Conservation (phyloP, 2,888 invertebrate genomes). For the Pocota personata region DNA sequence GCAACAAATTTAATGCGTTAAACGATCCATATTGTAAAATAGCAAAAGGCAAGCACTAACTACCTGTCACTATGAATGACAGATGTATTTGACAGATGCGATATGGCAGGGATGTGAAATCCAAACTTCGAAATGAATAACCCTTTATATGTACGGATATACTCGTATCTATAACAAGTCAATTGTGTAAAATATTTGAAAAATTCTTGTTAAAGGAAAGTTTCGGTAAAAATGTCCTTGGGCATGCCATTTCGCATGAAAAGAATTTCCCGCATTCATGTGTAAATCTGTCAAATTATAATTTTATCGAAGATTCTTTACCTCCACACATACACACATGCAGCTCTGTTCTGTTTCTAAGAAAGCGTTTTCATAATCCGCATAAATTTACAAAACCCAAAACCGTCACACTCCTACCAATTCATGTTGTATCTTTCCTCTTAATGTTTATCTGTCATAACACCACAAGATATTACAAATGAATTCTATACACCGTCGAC, state of each 20-base stretch:
- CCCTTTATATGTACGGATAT: too few species aligned
- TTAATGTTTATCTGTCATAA: constrained; percentile 46
- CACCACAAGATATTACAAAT: constrained; percentile 40
- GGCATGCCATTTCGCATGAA: neutral
- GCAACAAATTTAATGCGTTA: too few species aligned
- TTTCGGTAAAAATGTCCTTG: neutral
- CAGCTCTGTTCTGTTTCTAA: neutral
- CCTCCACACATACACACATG: neutral
- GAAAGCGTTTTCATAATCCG: constrained; percentile 14
- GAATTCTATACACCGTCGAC: constrained; percentile 30
- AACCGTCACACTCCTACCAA: neutral
- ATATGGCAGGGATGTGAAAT: too few species aligned
- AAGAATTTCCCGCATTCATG: neutral
- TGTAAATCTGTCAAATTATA: constrained; percentile 12
- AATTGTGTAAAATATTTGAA: too few species aligned
- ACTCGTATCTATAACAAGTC: too few species aligned
- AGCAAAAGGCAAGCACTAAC: too few species aligned
- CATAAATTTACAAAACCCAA: constrained; percentile 1
- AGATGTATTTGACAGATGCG: too few species aligned
- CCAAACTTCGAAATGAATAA: too few species aligned
- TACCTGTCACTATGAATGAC: too few species aligned
- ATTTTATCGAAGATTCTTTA: neutral
- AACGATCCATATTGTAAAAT: too few species aligned
- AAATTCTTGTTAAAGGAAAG: neutral
- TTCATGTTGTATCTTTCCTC: constrained; percentile 17